A percentile compares a stretch with the other conserved stretches of the same genome.
Conservation (phyloP, 2,797 vertebrate species). For the Gambusia yucatana region DNA sequence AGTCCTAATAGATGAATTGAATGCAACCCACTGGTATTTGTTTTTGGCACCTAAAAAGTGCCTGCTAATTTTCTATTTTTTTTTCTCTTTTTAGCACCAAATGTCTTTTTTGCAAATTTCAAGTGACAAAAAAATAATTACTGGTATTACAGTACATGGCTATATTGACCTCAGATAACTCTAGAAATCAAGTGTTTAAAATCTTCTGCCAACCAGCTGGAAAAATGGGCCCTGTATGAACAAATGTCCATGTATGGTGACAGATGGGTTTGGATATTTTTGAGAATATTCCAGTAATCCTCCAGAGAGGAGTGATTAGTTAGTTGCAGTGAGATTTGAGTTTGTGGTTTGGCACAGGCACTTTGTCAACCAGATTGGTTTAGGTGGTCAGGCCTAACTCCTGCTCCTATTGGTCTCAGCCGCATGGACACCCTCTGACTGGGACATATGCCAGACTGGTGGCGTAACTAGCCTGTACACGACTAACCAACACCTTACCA, state of each 20-base stretch:
- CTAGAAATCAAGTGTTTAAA: conserved; percentile 30
- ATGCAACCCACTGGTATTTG: conserved; percentile 24
- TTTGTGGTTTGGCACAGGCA: conserved; percentile 25
- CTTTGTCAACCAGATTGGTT: conserved; percentile 15
- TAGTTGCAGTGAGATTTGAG: conserved; percentile 49
- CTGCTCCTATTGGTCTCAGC: conserved; percentile 2
- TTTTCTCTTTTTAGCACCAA: conserved; percentile 14
- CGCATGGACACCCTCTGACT: conserved; percentile 22
- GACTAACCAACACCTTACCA: conserved; percentile 12
- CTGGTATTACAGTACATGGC: conserved; percentile 5
- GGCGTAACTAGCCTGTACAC: conserved; percentile 22
- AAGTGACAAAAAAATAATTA: conserved; percentile 26
- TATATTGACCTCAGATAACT: conserved; percentile 8
- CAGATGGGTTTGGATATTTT: conserved; percentile 51
- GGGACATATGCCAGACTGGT: conserved; percentile 33
- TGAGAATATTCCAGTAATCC: conserved; percentile 48
- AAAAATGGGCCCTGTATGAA: conserved; percentile 28
- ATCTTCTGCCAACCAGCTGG: conserved; percentile 27
- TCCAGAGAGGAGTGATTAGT: conserved; percentile 49
- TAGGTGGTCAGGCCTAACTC: conserved; percentile 3
- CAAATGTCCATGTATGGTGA: conserved; percentile 37
- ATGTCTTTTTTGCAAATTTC: conserved; percentile 15
- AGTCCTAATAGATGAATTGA: conserved; percentile 25
- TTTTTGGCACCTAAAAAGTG: conserved; percentile 21
- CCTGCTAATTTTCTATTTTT: neutral